Evolutionary conservation across 2,113 vertebrate species (phyloP), one percentile per base, ranked within the genome.

Genomic region (Holacanthus passer): DNA sequence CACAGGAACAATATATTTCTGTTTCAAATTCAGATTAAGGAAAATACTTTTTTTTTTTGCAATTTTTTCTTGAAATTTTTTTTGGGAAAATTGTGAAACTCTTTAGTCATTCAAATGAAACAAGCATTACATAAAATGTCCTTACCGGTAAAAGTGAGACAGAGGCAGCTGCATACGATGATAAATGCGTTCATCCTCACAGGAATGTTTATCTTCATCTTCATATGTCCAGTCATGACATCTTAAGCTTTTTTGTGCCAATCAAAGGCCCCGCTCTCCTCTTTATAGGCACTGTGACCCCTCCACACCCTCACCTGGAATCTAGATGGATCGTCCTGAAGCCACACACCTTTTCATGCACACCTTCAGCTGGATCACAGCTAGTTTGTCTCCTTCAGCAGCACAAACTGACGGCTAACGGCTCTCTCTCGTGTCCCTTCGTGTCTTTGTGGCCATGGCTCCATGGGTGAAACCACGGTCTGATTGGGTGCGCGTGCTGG

Each of bases 131-230:
- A 17, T 14, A 14, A 41, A n/a, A 47, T 5, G 20, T 47, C 2
- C 91, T 94, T 94, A 95, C 95, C 94, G 14, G 88, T 83, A 0
- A 88, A 68, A 24, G 77, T 50, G 19, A 95, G 69, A 37, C 87
- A 91, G 56, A 91, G 58, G 78, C 84, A 87, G 71, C 86, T 50
- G 62, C 84, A 94, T n/a, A 92, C 0, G 24, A 91, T 41, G 59
- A 94, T 2, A 22, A 94, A 39, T 32, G 32, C 5, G 47, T 78
- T 90, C 74, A 85, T 89, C 77, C 71, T 85, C 11, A 41, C 41
- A 31, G n/a, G 41, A 77, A 75, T 24, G 69, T 85, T 88, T 65
- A 65, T 73, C 68, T 48, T 77, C 67, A 65, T 84, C 77, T 64
- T 86, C 55, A 31, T 55, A 70, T 73, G 62, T 84, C 69, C 79